phyloP scores from a whole-genome alignment of 2,888 invertebrate species.

The Cremastinae sp. region DNA sequence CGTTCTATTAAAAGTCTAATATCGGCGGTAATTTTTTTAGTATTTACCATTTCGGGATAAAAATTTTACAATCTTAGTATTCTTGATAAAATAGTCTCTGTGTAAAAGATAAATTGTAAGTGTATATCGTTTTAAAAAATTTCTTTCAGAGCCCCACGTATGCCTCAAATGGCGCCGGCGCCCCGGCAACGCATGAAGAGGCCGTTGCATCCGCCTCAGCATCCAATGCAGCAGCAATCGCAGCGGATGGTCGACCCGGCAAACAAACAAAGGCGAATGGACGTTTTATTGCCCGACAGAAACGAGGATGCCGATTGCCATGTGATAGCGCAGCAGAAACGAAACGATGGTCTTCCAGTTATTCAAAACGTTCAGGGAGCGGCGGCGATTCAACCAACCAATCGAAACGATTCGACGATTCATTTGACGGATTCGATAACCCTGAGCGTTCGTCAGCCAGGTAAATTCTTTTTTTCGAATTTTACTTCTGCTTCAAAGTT shows the following conservation, averaged over 20 bases:
- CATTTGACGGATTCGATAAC: constrained; percentile 89
- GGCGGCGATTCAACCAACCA: constrained; percentile 67
- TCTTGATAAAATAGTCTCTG: too few relatives aligned
- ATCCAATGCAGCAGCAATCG: constrained; percentile 65
- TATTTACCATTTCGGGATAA: too few relatives aligned
- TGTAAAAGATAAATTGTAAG: too few relatives aligned
- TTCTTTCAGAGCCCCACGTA: constrained; percentile 69
- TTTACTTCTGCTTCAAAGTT: background rate
- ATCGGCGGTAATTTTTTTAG: too few relatives aligned
- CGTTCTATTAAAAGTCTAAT: too few relatives aligned
- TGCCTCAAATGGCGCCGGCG: constrained; percentile 70
- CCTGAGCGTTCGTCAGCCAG: constrained; percentile 83
- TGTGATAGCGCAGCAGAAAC: constrained; percentile 88
- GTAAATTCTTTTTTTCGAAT: constrained; percentile 65
- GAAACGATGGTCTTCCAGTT: constrained; percentile 87
- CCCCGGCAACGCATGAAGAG: constrained; percentile 78
- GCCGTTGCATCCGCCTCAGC: constrained; percentile 68
- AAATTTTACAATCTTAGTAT: too few relatives aligned
- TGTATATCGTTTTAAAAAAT: too few relatives aligned
- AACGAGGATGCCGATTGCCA: constrained; percentile 89
- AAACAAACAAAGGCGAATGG: constrained; percentile 82
- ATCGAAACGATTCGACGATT: constrained; percentile 82
- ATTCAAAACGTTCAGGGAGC: constrained; percentile 88
- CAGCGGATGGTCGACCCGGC: constrained; percentile 69
- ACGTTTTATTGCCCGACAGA: constrained; percentile 86